Conservation (phyloP, 1,140 invertebrate species). For the Zaprionus davidi region DNA sequence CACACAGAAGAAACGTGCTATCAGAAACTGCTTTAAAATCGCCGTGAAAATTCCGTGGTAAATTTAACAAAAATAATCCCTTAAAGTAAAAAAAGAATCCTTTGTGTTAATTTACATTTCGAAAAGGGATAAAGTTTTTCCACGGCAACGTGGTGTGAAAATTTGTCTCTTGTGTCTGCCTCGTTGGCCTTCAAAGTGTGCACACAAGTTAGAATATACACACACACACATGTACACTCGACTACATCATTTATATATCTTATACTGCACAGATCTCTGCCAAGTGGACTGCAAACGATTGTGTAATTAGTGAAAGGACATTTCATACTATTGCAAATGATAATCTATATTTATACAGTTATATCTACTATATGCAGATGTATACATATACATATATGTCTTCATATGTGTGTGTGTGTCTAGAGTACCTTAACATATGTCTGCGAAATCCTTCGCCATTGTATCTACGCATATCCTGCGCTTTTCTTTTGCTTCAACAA, state of each 20-base stretch:
- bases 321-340: neutral
- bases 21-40: neutral
- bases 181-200: constrained; percentile 71
- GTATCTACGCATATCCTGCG: constrained; percentile 6
- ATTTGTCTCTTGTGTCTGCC: constrained; percentile 25
- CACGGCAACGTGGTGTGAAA: neutral
- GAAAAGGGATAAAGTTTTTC: neutral
- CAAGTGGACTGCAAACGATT: constrained; percentile 11
- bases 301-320: constrained; percentile 6
- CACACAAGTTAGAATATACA: constrained; percentile 45
- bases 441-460: constrained; percentile 1
- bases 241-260: neutral
- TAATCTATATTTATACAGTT: neutral
- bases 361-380: neutral
- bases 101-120: neutral
- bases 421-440: neutral
- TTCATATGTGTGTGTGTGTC: neutral
- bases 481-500: constrained; percentile 41
- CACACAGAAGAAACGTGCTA: constrained; percentile 13
- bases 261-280: constrained; percentile 7
- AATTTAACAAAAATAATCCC: neutral
- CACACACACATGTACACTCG: neutral
- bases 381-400: neutral
- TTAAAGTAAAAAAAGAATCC: neutral
- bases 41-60: constrained; percentile 37